phyloP scores from a whole-genome alignment of 2,113 vertebrate species.

The Phainopepla nitens region DNA sequence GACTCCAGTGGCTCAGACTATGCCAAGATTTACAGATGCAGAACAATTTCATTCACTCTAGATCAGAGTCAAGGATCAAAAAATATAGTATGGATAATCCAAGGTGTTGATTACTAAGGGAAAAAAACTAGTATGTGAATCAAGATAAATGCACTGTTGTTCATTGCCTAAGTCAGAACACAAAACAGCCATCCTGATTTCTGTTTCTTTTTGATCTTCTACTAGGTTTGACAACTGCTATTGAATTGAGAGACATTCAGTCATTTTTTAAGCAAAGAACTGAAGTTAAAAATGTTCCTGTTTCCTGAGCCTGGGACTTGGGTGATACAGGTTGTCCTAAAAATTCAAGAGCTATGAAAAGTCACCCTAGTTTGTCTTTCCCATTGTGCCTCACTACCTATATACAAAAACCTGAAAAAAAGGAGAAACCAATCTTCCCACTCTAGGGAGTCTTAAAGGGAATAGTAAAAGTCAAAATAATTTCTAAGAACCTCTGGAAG shows the following conservation, averaged over 20 bases:
- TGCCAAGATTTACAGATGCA: neutral
- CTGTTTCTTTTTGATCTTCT: neutral
- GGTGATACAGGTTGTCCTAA: neutral
- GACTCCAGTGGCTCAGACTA: neutral
- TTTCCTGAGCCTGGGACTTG: neutral
- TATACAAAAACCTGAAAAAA: neutral
- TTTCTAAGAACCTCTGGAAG: neutral
- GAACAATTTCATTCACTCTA: neutral
- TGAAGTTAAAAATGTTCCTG: neutral
- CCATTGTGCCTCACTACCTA: neutral
- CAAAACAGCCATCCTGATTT: neutral
- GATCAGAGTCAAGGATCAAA: neutral
- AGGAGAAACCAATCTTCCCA: rapidly evolving
- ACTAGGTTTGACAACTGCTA: neutral
- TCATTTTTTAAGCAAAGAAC: neutral
- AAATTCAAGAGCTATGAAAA: neutral
- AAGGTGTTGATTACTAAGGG: neutral
- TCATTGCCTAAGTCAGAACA: neutral
- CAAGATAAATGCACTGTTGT: neutral
- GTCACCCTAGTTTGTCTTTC: neutral
- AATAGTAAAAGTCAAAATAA: neutral
- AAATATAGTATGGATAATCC: neutral
- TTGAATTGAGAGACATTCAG: neutral
- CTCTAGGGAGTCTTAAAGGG: neutral
- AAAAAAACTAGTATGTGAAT: neutral